Conservation (phyloP, 2,888 invertebrate species). For the Volucella inanis region DNA sequence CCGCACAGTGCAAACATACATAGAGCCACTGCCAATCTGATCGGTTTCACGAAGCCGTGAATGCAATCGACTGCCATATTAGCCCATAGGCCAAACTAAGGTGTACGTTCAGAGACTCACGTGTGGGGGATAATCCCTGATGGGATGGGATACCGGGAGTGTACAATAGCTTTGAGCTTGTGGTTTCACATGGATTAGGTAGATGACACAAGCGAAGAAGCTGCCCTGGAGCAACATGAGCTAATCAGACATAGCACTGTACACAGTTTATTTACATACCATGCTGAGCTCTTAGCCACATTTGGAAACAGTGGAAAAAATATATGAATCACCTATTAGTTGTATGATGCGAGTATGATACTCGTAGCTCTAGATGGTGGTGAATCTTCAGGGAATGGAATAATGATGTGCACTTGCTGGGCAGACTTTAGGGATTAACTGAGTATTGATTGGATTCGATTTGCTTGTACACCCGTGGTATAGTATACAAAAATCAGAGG, state of each 20-base stretch:
- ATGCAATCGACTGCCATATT: conserved; percentile 73
- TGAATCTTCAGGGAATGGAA: background rate
- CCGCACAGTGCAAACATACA: no score
- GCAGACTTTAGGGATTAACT: background rate
- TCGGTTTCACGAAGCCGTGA: conserved; percentile 53
- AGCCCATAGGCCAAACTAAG: conserved; percentile 61
- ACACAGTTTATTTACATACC: conserved; percentile 72
- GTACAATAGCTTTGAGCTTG: conserved; percentile 49
- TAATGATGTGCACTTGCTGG: background rate
- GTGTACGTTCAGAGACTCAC: conserved; percentile 40
- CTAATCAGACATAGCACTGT: conserved; percentile 54
- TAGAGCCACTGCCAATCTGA: conserved; percentile 56
- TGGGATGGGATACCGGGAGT: conserved; percentile 61
- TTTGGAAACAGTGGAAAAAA: conserved; percentile 57
- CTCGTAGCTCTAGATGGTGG: background rate
- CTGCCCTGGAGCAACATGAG: conserved; percentile 41
- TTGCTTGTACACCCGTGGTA: no score
- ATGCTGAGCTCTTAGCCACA: conserved; percentile 63
- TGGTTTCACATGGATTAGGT: conserved; percentile 16
- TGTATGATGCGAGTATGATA: background rate
- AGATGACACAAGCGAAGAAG: conserved; percentile 21
- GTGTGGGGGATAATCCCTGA: conserved; percentile 68
- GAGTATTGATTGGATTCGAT: no score
- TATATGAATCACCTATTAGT: conserved; percentile 50
- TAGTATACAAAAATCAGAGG: no score